These are phyloP conservation scores for Clinocottus analis DNA, from an alignment of 2,113 vertebrate genomes.

Conservation along the genomic window DNA sequence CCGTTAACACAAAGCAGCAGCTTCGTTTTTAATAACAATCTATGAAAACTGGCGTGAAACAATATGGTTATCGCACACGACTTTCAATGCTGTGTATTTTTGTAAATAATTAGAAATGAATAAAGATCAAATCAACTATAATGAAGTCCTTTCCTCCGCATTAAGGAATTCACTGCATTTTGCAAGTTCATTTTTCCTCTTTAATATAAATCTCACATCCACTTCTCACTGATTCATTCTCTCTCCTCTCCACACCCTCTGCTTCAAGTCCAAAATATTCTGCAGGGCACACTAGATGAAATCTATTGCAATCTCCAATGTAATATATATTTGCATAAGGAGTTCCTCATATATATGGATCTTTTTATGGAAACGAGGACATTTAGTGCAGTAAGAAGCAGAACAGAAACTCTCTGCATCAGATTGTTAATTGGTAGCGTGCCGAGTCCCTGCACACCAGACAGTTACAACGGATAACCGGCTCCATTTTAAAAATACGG, in stretches of 20 bases:
- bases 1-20: conserved; percentile 37
- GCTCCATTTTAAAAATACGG: too few relatives aligned
- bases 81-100: too few relatives aligned
- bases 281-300: conserved; percentile 3
- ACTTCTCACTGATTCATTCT: background rate
- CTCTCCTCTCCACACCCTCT: background rate
- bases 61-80: background rate
- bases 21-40: conserved; percentile 28
- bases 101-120: background rate
- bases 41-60: background rate
- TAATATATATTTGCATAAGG: background rate
- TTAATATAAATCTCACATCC: background rate
- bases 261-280: background rate
- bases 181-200: conserved; percentile 1
- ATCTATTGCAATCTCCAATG: background rate
- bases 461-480: too few relatives aligned
- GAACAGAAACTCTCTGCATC: too few relatives aligned
- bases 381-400: background rate
- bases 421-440: too few relatives aligned
- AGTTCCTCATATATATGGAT: background rate
- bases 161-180: background rate
- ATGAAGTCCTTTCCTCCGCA: background rate
- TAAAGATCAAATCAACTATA: background rate
- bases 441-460: too few relatives aligned
- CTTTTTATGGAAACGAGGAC: background rate